Evolutionary conservation across 2,797 vertebrate species (phyloP).

Genomic region (Orestias chungarensis): DNA sequence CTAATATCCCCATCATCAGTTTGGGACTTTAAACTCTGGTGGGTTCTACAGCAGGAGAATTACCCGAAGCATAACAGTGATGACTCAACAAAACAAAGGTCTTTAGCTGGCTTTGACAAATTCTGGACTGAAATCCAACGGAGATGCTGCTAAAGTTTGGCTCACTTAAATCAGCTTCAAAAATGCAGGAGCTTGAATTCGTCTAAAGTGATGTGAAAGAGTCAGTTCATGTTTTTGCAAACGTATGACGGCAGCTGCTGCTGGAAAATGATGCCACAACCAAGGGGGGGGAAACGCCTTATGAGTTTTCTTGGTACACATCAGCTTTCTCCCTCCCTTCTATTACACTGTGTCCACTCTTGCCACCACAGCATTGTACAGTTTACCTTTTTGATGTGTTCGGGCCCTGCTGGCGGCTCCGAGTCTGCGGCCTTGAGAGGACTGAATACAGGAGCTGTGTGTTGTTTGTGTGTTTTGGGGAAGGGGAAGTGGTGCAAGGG

Average conservation of each 20-base stretch:
- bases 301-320: not conserved
- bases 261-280: too few species aligned
- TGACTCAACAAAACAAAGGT: not conserved
- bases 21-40: too few species aligned
- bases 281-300: not conserved
- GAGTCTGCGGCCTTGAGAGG: conserved; percentile 55
- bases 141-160: not conserved
- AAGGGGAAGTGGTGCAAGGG: conserved; percentile 51
- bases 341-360: conserved; percentile 30
- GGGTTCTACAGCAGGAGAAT: too few species aligned
- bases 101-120: not conserved
- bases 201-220: not conserved
- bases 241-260: too few species aligned
- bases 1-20: too few species aligned
- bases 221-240: too few species aligned
- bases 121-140: not conserved
- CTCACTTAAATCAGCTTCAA: not conserved
- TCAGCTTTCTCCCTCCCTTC: conserved; percentile 1
- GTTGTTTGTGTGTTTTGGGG: conserved; percentile 63
- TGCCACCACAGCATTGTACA: conserved; percentile 12
- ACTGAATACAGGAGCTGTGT: conserved; percentile 49
- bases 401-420: conserved; percentile 59
- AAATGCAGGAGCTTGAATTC: not conserved
- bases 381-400: conserved; percentile 33
- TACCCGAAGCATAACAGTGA: too few species aligned